Evolutionary conservation across 2,113 vertebrate species (phyloP), one percentile per base, ranked within the genome.

Genomic region (Oncorhynchus gorbuscha): DNA sequence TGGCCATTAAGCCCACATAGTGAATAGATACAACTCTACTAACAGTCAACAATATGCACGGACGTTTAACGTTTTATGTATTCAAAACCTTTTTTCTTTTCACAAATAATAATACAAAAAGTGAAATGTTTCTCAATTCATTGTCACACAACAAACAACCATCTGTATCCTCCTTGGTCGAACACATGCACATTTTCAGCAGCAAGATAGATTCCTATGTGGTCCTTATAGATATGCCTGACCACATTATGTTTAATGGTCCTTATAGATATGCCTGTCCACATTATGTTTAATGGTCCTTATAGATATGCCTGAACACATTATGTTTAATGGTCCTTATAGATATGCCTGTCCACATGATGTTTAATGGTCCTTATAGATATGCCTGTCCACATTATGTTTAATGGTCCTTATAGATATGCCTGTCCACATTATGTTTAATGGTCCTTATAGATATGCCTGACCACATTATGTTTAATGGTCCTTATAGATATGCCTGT

Each of bases 181-280:
- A 92, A 91, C 88, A 83, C 89, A 93, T 92, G 92, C 84, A 91
- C 88, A 84, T 88, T 93, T 90, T 51, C 49, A 95, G 95, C 90
- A 94, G 93, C 94, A 4, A 93, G 22, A 64, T 35, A 94, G 90
- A 88, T 88, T 90, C 81, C 90, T 90, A 92, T 87, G 88, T 93
- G 95, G 94, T 95, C 39, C 39, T 9, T 39, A 39, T 39, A 39
- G 35, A 90, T 87, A 92, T 84, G 91, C 84, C 81, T 79, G 90
- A 68, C 91, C 90, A 90, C 85, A 89, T 91, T 88, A 90, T 87
- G 85, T 85, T 84, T 94, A 95, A 94, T 92, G 91, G 91, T 89
- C 48, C 13, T 11, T 49, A 28, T 49, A 14, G 48, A 90, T 86
- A 92, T 84, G 91, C 83, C 81, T 79, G 91, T 71, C 90, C 90